These are phyloP conservation scores for Saccopteryx bilineata DNA, from an alignment of 2,113 vertebrate species.

Conservation along the genomic window DNA sequence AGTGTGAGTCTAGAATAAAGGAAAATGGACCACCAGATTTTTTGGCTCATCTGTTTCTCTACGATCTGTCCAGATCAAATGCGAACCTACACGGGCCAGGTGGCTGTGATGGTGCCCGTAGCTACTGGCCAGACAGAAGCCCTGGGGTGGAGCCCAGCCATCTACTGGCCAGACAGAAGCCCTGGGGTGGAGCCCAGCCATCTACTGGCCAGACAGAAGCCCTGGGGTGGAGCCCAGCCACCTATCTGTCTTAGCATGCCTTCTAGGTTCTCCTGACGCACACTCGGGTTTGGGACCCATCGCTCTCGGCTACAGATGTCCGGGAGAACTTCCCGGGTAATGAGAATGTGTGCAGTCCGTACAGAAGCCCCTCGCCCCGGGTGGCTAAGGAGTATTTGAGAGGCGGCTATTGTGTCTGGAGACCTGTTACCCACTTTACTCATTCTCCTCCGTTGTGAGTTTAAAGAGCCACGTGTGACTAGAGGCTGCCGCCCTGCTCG, in stretches of 20 bases:
- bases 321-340: not conserved
- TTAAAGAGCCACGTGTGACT: not conserved
- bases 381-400: not conserved
- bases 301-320: not conserved
- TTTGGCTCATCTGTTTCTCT: no score
- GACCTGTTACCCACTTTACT: not conserved
- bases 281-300: not conserved
- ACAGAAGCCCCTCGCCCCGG: not conserved
- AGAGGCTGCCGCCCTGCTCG: not conserved
- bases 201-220: no score
- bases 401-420: not conserved
- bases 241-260: not conserved
- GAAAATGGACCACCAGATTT: no score
- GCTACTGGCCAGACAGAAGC: no score
- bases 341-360: not conserved
- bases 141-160: no score
- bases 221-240: not conserved
- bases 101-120: no score
- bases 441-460: not conserved
- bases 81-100: no score
- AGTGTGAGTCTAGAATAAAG: no score
- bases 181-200: no score
- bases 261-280: not conserved
- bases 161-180: no score
- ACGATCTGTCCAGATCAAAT: no score